Conservation (phyloP, 2,113 vertebrate species). For the Kobus ellipsiprymnus region DNA sequence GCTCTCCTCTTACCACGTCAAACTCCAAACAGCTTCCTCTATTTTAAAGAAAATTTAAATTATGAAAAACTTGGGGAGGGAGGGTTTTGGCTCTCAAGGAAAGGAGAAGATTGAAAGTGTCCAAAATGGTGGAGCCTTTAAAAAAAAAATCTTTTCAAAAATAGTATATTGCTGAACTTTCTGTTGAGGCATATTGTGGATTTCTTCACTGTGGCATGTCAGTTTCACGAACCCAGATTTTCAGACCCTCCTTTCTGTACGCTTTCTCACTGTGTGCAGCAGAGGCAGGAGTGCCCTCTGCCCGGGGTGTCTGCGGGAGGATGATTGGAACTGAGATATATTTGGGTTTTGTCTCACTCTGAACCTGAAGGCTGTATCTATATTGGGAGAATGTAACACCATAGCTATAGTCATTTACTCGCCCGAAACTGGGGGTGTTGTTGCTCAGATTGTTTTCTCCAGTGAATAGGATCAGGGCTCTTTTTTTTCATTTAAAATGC, state of each 20-base stretch:
- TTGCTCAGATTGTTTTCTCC: not conserved
- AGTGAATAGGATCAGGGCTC: not conserved
- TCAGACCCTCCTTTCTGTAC: not conserved
- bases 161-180: not conserved
- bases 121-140: not conserved
- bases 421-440: not conserved
- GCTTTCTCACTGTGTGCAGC: not conserved
- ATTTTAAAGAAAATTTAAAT: not conserved
- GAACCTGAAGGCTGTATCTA: not conserved
- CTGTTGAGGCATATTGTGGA: not conserved
- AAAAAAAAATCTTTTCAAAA: not conserved
- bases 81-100: not conserved
- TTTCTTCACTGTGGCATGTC: not conserved
- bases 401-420: not conserved
- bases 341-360: not conserved
- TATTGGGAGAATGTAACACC: not conserved
- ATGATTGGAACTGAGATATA: not conserved
- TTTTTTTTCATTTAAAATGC: constrained; percentile 22
- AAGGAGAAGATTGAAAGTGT: not conserved
- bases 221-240: not conserved
- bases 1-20: not conserved
- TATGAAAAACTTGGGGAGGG: not conserved
- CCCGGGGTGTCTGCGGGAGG: not conserved
- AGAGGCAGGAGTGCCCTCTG: not conserved
- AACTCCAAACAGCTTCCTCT: not conserved